Conservation (phyloP, 2,888 invertebrate genomes). For the Griposia aprilina region DNA sequence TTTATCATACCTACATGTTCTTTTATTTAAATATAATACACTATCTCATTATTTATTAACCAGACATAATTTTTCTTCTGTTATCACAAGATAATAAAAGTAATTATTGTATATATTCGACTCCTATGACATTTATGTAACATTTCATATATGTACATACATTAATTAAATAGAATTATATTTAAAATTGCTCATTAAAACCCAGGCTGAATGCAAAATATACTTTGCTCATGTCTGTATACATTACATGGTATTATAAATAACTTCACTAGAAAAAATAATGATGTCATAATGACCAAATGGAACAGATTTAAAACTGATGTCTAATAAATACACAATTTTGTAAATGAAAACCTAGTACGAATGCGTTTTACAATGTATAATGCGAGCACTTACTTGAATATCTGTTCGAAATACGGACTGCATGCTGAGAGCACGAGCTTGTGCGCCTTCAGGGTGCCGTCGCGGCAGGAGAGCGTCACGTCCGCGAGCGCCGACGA, state of each 20-base stretch:
- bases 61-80: slow-evolving; percentile 68
- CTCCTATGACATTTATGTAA: slow-evolving; percentile 75
- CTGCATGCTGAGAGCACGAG: slow-evolving; percentile 94
- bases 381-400: slow-evolving; percentile 86
- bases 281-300: slow-evolving; percentile 85
- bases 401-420: slow-evolving; percentile 94
- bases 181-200: slow-evolving; percentile 59
- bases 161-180: slow-evolving; percentile 46
- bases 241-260: slow-evolving; percentile 79
- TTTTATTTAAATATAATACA: slow-evolving; percentile 64
- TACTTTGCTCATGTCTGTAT: slow-evolving; percentile 75
- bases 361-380: slow-evolving; percentile 54
- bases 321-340: slow-evolving; percentile 61
- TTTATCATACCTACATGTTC: slow-evolving; percentile 45
- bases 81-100: slow-evolving; percentile 75
- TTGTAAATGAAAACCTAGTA: slow-evolving; percentile 53
- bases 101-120: slow-evolving; percentile 65
- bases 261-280: slow-evolving; percentile 84
- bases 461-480: slow-evolving; percentile 93
- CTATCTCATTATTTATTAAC: slow-evolving; percentile 71
- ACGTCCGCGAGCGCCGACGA: slow-evolving; percentile 93
- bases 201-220: slow-evolving; percentile 68
- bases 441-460: slow-evolving; percentile 93
- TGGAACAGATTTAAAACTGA: slow-evolving; percentile 74
- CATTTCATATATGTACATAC: slow-evolving; percentile 57